These are phyloP conservation scores for Stenopsyche tienmushanensis DNA, from an alignment of 1,140 invertebrate genomes.

Conservation along the genomic window DNA sequence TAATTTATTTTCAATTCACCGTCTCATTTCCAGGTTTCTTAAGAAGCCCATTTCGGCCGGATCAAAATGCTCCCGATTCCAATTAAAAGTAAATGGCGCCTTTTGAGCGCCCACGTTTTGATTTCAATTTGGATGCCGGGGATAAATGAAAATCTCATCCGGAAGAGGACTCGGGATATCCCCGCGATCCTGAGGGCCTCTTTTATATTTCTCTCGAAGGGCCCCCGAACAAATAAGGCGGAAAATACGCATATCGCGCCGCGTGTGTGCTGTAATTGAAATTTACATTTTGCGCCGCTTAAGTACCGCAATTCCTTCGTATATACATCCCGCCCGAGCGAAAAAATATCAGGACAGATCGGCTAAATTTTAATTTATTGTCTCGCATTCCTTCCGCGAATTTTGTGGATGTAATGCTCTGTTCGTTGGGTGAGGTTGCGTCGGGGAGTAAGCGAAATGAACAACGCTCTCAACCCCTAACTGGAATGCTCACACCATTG, in stretches of 20 bases:
- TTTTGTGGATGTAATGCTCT: too few species aligned
- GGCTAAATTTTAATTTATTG: background rate
- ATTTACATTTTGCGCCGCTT: background rate
- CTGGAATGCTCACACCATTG: too few species aligned
- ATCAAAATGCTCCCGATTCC: constrained; percentile 22
- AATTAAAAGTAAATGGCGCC: constrained; percentile 12
- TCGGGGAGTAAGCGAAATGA: too few species aligned
- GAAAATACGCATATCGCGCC: background rate
- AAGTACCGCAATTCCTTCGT: background rate
- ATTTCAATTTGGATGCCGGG: constrained; percentile 18
- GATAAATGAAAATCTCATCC: constrained; percentile 23
- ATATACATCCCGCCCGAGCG: background rate
- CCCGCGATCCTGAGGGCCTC: background rate
- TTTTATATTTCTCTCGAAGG: too few species aligned
- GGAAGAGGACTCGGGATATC: constrained; percentile 10
- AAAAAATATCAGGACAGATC: background rate
- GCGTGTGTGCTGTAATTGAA: background rate
- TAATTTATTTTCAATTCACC: too few species aligned
- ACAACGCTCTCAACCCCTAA: too few species aligned
- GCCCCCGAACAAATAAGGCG: background rate
- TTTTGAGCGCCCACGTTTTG: constrained; percentile 5
- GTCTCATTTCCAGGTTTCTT: too few species aligned
- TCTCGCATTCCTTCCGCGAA: background rate
- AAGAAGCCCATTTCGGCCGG: constrained; percentile 1
- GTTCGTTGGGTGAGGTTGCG: too few species aligned